Evolutionary conservation across 2,797 vertebrate genomes (phyloP).

Genomic region (Malacoctenus gilli): DNA sequence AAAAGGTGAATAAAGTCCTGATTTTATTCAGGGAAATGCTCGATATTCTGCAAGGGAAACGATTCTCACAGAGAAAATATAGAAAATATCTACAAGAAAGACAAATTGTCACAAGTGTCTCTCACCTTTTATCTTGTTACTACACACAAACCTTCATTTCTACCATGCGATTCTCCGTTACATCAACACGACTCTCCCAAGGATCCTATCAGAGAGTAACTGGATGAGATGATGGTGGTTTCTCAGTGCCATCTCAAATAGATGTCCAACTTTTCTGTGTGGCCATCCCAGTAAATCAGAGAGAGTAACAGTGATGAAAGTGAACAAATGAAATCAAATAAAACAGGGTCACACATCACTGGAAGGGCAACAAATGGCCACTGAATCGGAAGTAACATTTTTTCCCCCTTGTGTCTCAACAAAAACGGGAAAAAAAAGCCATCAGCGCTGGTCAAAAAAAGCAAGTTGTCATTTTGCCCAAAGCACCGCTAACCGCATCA

Average conservation of each 20-base stretch:
- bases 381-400: conserved; percentile 83
- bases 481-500: conserved; percentile 79
- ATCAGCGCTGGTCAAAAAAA: conserved; percentile 80
- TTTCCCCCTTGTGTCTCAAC: conserved; percentile 70
- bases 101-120: too few relatives aligned
- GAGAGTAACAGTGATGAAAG: conserved; percentile 81
- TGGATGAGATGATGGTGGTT: conserved; percentile 59
- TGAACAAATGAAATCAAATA: conserved; percentile 85
- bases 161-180: background rate
- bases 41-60: too few relatives aligned
- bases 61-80: too few relatives aligned
- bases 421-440: conserved; percentile 76
- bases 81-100: too few relatives aligned
- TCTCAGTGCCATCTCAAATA: conserved; percentile 72
- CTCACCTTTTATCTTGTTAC: too few relatives aligned
- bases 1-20: too few relatives aligned
- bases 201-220: conserved; percentile 19
- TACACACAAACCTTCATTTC: background rate
- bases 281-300: conserved; percentile 79
- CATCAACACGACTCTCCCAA: conserved; percentile 3
- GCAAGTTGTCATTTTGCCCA: conserved; percentile 84
- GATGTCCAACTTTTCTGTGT: conserved; percentile 58
- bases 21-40: too few relatives aligned
- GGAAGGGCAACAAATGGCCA: conserved; percentile 84
- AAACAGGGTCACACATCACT: conserved; percentile 88